Evolutionary conservation across 64 coral and sea anemone genomes (phyloP).

Genomic region (Dendrophyllia cribrosa): DNA sequence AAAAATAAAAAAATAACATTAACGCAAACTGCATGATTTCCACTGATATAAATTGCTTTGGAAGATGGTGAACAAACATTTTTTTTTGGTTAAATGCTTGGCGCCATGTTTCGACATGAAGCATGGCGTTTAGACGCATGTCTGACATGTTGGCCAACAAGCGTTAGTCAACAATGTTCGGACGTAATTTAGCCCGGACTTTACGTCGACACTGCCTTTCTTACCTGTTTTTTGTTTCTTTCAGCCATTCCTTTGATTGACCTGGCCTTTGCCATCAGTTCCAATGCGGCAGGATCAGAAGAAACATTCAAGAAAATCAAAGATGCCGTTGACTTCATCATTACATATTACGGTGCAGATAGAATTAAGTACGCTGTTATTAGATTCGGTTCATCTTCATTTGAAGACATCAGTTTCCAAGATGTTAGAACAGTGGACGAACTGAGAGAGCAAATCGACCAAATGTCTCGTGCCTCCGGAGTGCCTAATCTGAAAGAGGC

Average conservation of each 20-base stretch:
- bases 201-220: background rate
- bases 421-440: constrained; percentile 48
- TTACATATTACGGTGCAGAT: constrained; percentile 72
- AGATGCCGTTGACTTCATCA: constrained; percentile 64
- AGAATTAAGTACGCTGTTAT: constrained; percentile 78
- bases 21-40: too few relatives aligned
- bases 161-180: too few relatives aligned
- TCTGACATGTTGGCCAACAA: too few relatives aligned
- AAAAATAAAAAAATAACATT: too few relatives aligned
- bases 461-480: background rate
- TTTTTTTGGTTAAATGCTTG: too few relatives aligned
- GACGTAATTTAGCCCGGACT: too few relatives aligned
- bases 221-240: background rate
- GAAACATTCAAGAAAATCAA: constrained; percentile 85
- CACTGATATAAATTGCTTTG: too few relatives aligned
- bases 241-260: constrained; percentile 67
- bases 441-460: constrained; percentile 50
- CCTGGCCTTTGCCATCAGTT: constrained; percentile 81
- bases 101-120: too few relatives aligned
- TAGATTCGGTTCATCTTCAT: constrained; percentile 57
- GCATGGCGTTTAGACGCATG: too few relatives aligned
- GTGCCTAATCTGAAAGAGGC: constrained; percentile 38
- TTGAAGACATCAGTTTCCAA: constrained; percentile 46
- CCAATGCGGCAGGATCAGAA: constrained; percentile 51
- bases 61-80: too few relatives aligned